Base-by-base conservation (phyloP, 2,888 invertebrate species). In the Reticulitermes lucifugus region DNA sequence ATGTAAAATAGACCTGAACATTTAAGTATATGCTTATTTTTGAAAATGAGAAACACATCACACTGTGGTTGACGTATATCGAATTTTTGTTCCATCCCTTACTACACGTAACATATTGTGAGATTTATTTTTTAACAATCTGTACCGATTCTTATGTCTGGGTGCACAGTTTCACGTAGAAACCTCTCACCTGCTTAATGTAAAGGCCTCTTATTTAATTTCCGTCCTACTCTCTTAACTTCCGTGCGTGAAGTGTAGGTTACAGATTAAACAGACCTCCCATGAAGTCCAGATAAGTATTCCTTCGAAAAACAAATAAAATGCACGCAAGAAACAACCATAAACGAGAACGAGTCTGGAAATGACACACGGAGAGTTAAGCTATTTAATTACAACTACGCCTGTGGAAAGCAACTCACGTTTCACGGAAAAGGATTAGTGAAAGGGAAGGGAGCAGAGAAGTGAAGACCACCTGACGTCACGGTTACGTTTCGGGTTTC, bases 341-440 rank as follows among this genome's bases (percentile, higher is more conserved):
- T 75, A 77, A 77, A 77, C 14, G 41, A 46, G 22, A 73, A 73
- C 35, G 21, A 35, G 41, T 35, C 35, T 73, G 73, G 41, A 73
- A 73, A 73, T 73, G 73, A 73, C 73, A n/a, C n/a, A 25, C 22
- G 51, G 51, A 25, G 25, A 65, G n/a, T 2, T 55, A 65, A 65
- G 65, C 65, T 77, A 77, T 77, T 77, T 77, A 46, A 77, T 51
- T 46, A 51, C 41, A 6, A 25, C n/a, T 29, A 22, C 65, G n/a
- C 25, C 73, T 73, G 73, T 9, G n/a, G 77, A 77, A 77, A n/a
- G 77, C 43, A 46, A 77, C 46, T 41, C 77, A 77, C 77, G 77
- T 51, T 46, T 35, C 75, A 46, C 41, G 77, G 25, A 77, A 77
- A 77, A 46, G n/a, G 77, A 75, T 75, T 75, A 75, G 43, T 43